Conservation (phyloP, 2,888 invertebrate genomes). For the Drosophila neoperkinsi region DNA sequence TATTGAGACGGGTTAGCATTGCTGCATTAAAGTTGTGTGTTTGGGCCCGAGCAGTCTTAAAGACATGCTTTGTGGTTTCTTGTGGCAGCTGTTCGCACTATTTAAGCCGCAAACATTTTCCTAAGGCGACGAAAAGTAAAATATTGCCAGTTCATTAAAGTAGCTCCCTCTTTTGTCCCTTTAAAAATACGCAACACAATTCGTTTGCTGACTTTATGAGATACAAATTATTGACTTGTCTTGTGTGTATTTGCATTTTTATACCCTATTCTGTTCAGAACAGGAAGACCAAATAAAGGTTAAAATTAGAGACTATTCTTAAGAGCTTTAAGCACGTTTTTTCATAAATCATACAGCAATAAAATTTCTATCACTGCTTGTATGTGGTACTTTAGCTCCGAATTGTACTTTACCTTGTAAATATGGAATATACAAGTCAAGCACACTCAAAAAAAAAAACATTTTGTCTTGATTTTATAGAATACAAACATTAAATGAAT, state of each 20-base stretch:
- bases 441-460: not conserved
- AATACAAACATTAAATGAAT: not conserved
- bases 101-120: slow-evolving; percentile 20
- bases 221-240: slow-evolving; percentile 22
- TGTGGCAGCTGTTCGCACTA: slow-evolving; percentile 24
- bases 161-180: not conserved
- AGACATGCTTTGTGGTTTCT: slow-evolving; percentile 28
- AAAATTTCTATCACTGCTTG: too few species aligned
- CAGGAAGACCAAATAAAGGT: slow-evolving; percentile 1
- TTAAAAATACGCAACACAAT: slow-evolving; percentile 7
- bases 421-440: not conserved
- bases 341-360: too few species aligned
- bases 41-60: slow-evolving; percentile 31
- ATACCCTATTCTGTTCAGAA: not conserved
- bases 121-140: slow-evolving; percentile 30
- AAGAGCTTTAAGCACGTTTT: not conserved
- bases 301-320: not conserved
- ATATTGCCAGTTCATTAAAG: slow-evolving; percentile 26
- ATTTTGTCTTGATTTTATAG: not conserved
- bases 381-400: too few species aligned
- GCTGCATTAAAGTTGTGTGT: slow-evolving; percentile 21
- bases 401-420: too few species aligned
- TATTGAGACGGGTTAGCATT: slow-evolving; percentile 35
- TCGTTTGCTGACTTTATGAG: slow-evolving; percentile 12
- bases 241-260: slow-evolving; percentile 2